Base-by-base conservation (phyloP, 2,888 invertebrate species). In the Bimastos eiseni region DNA sequence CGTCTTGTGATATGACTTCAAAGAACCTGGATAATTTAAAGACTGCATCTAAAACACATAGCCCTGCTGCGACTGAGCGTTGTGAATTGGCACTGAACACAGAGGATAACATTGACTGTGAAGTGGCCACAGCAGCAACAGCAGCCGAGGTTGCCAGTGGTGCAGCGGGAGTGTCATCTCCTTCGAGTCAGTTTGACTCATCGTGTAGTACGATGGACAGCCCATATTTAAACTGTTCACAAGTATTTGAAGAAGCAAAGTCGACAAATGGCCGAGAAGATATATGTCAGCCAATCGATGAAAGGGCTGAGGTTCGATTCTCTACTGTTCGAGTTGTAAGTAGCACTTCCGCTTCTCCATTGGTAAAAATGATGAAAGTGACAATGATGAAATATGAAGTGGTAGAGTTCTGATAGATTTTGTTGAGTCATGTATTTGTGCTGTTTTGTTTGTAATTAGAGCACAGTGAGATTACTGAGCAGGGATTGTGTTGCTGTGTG, bases 121-220 rank as follows among this genome's bases (percentile, higher is more conserved):
- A 4, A 21, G 33, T 17, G 21, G 84, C 84, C 34, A 17, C 84
- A 36, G 34, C 34, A 36, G 84, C 84, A 84, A 19, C 86, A 86
- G 37, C 37, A 24, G 37, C 37, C 1, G 86, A 86, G 19, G 86
- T 36, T 36, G 86, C 37, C 34, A 37, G 86, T 33, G 86, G 86
- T 86, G 86, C 34, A 37, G 86, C 36, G 34, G 86, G 86, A 86
- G 37, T 86, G 34, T 86, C 86, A n/a, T 86, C 86, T 36, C 86
- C 86, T 36, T 86, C 86, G 4, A 86, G 34, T 24, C 86, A 86
- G 86, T 86, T 86, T 86, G 86, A 86, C 37, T 86, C 86, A 34
- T 86, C 86, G 21, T 86, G 90, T 41, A 90, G 90, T 41, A 84
- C 83, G 41, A 83, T 90, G 38, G 90, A 83, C 90, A 90, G 90